Percentiles rank a stretch among this genome's conserved stretches.
Conservation (phyloP, 2,113 vertebrate genomes). For the Campylomormyrus tamandua region DNA sequence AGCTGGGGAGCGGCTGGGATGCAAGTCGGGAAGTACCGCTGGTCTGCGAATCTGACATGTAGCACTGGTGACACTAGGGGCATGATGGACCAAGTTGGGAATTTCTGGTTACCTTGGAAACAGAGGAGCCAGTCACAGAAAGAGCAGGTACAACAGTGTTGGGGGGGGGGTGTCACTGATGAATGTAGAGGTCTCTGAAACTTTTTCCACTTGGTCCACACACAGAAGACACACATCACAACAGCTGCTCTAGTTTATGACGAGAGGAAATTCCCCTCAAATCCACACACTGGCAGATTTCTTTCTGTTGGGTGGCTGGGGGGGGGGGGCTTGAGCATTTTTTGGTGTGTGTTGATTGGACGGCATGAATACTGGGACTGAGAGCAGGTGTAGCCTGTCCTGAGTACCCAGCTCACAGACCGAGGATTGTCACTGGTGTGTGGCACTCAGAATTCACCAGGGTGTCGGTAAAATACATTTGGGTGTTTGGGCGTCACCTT, state of each 20-base stretch:
- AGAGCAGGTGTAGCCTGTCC: neutral
- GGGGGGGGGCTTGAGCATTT: neutral
- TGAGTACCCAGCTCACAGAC: neutral
- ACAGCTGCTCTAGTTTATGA: constrained; percentile 8
- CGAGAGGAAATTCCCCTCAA: constrained; percentile 10
- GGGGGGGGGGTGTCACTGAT: neutral
- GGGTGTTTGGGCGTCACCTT: neutral
- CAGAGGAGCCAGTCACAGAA: neutral
- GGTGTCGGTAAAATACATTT: neutral
- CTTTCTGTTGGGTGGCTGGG: neutral
- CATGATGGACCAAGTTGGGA: neutral
- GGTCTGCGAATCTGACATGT: neutral
- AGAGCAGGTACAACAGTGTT: neutral
- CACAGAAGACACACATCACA: neutral
- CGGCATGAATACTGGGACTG: neutral
- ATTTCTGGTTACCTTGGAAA: neutral
- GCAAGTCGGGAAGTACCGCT: neutral
- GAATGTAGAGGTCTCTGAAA: neutral
- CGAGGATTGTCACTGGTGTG: neutral
- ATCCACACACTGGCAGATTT: neutral
- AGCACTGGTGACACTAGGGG: neutral
- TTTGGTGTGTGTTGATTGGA: neutral
- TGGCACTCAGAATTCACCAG: neutral
- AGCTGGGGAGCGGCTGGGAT: neutral
- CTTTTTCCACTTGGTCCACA: neutral